phyloP scores from a whole-genome alignment of 2,888 invertebrate species.

The Lissonota sp. region DNA sequence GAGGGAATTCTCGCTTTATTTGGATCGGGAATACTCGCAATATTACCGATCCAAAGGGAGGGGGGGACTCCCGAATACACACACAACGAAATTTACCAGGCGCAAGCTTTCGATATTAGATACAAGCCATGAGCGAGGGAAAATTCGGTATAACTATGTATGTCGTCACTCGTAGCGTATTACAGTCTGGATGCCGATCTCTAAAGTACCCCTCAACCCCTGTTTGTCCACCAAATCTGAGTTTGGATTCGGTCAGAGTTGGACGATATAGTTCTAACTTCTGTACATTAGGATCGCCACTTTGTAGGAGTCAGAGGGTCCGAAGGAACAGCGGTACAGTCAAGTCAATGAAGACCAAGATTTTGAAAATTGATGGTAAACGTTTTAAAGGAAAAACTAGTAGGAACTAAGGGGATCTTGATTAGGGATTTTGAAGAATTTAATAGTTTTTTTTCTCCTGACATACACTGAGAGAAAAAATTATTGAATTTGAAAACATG shows the following conservation, averaged over 20 bases:
- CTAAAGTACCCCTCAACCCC: conserved; percentile 23
- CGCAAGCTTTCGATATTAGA: conserved; percentile 69
- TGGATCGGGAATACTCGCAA: conserved; percentile 73
- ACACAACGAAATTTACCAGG: conserved; percentile 68
- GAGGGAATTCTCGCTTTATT: conserved; percentile 66
- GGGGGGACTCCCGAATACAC: conserved; percentile 12
- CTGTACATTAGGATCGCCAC: neutral
- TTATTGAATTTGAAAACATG: too few species aligned
- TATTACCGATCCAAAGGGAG: conserved; percentile 55
- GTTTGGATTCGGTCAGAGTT: conserved; percentile 48
- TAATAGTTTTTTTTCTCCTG: too few species aligned
- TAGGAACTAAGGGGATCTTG: too few species aligned
- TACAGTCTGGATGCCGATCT: conserved; percentile 34
- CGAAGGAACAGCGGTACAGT: conserved; percentile 29
- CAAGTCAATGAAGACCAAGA: too few species aligned
- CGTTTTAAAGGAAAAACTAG: too few species aligned
- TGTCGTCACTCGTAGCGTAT: conserved; percentile 9
- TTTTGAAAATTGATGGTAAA: too few species aligned
- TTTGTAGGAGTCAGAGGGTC: conserved; percentile 34
- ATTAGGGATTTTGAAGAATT: too few species aligned
- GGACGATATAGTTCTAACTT: conserved; percentile 3
- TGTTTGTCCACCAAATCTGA: conserved; percentile 41
- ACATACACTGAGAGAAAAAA: too few species aligned
- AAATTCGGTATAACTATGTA: conserved; percentile 1
- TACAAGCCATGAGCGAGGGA: conserved; percentile 20